Evolutionary conservation across 1,140 invertebrate species (phyloP).

Genomic region (Bicyclus anynana): DNA sequence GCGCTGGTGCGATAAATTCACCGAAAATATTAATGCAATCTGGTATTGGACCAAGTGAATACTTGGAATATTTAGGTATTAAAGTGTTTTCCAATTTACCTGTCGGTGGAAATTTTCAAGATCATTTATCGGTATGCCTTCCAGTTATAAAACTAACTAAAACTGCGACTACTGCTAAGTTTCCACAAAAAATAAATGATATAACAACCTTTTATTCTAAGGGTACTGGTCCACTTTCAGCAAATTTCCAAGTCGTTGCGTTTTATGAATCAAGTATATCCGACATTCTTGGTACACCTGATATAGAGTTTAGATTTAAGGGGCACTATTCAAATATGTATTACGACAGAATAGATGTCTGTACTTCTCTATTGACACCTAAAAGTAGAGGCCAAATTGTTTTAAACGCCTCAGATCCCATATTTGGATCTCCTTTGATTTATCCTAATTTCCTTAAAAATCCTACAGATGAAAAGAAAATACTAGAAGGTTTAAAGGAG

Average conservation of each 20-base stretch:
- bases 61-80: constrained; percentile 75
- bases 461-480: constrained; percentile 82
- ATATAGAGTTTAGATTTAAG: constrained; percentile 79
- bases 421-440: constrained; percentile 83
- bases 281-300: constrained; percentile 73
- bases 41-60: constrained; percentile 68
- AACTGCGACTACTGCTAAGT: constrained; percentile 72
- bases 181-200: constrained; percentile 70
- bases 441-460: constrained; percentile 90
- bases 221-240: constrained; percentile 76
- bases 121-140: constrained; percentile 78
- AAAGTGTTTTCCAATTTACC: constrained; percentile 79
- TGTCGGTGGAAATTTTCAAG: constrained; percentile 86
- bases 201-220: constrained; percentile 77
- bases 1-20: constrained; percentile 77
- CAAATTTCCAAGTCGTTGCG: constrained; percentile 80
- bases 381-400: constrained; percentile 83
- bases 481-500: constrained; percentile 83
- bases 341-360: constrained; percentile 79
- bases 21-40: constrained; percentile 77
- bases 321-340: constrained; percentile 78
- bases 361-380: constrained; percentile 84
- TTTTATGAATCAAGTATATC: constrained; percentile 80
- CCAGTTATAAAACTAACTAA: constrained; percentile 77
- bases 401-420: constrained; percentile 84